phyloP scores from a whole-genome alignment of 2,113 vertebrate genomes.

The Hypanus sabinus region DNA sequence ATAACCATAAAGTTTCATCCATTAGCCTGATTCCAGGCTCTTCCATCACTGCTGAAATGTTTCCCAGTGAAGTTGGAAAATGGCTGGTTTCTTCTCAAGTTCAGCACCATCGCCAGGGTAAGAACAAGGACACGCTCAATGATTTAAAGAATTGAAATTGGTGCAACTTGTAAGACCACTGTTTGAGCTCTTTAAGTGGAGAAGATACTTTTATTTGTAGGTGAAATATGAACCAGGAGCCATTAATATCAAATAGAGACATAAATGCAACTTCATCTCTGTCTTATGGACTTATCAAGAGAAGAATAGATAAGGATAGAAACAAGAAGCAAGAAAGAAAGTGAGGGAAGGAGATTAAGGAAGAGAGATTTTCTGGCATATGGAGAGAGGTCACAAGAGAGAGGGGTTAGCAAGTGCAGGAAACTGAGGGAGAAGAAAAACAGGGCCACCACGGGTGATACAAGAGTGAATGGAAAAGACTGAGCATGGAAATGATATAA shows the following conservation, averaged over 20 bases:
- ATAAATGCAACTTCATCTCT: too few species aligned
- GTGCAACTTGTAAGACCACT: neutral
- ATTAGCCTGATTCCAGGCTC: constrained; percentile 73
- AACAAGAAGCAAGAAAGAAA: too few species aligned
- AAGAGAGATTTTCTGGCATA: too few species aligned
- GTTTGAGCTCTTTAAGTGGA: neutral
- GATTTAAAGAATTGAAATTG: neutral
- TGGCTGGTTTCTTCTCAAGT: constrained; percentile 79
- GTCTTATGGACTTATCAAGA: too few species aligned
- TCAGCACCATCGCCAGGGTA: constrained; percentile 75
- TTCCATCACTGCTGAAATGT: constrained; percentile 71
- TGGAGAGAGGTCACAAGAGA: too few species aligned
- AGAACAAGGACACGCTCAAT: constrained; percentile 37
- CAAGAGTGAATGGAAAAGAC: neutral
- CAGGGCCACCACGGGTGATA: neutral
- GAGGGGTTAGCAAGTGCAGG: neutral
- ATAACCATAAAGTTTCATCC: constrained; percentile 64
- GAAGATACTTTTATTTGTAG: neutral
- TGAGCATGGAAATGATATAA: neutral
- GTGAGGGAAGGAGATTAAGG: too few species aligned
- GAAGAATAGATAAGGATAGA: too few species aligned
- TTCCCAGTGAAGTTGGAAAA: constrained; percentile 62
- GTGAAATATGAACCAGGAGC: too few species aligned
- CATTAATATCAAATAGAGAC: too few species aligned
- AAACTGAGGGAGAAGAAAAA: neutral